Percentiles rank a stretch among this genome's conserved stretches.
phyloP scores from a whole-genome alignment of 2,888 invertebrate genomes.

The Azorinus chamasolen region DNA sequence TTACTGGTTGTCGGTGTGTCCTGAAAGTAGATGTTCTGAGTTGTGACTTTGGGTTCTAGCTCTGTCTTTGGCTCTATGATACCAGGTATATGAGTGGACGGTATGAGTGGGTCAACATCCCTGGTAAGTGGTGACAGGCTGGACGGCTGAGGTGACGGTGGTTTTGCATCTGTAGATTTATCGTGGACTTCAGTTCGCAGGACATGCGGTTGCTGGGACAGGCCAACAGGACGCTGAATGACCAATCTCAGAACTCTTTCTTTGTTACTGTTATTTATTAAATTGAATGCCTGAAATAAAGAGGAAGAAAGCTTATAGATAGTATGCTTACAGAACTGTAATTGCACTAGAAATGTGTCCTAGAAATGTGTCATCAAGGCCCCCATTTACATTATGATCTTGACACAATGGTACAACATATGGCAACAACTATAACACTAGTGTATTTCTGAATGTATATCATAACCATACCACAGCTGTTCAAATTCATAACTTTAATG shows the following conservation, averaged over 20 bases:
- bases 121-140: constrained; percentile 17
- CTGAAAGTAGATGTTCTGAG: constrained; percentile 53
- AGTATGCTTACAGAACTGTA: neutral
- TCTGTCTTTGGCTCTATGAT: constrained; percentile 39
- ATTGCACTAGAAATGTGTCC: neutral
- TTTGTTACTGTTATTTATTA: constrained; percentile 36
- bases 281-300: constrained; percentile 54
- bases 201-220: constrained; percentile 55
- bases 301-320: neutral
- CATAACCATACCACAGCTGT: too few species aligned
- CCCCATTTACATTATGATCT: too few species aligned
- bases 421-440: too few species aligned
- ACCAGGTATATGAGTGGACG: constrained; percentile 37
- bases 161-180: constrained; percentile 10
- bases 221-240: constrained; percentile 72
- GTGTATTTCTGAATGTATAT: too few species aligned
- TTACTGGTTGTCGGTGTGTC: constrained; percentile 3
- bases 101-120: constrained; percentile 50
- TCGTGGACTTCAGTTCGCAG: neutral
- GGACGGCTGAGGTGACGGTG: constrained; percentile 32
- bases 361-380: too few species aligned
- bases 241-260: constrained; percentile 63
- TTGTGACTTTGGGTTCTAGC: constrained; percentile 15
- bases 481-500: too few species aligned
- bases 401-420: too few species aligned